phyloP scores from a whole-genome alignment of 2,113 vertebrate species.

The Platycercus adscitus region DNA sequence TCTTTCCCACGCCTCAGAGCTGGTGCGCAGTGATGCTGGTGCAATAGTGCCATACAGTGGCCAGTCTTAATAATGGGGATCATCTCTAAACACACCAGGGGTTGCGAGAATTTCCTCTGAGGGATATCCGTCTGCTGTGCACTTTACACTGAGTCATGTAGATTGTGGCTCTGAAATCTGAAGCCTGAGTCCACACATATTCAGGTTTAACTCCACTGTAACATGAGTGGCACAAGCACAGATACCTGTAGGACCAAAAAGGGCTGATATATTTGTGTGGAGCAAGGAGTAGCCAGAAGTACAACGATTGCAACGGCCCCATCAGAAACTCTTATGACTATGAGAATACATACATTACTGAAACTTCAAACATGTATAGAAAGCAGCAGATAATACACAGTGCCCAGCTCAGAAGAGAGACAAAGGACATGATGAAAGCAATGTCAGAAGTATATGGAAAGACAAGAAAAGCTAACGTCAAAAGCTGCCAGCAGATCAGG shows the following conservation, averaged over 20 bases:
- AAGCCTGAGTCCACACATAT: neutral
- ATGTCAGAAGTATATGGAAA: neutral
- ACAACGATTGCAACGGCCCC: neutral
- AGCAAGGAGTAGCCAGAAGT: neutral
- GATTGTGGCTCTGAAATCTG: neutral
- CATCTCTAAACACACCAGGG: neutral
- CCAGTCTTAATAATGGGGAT: neutral
- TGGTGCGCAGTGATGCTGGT: neutral
- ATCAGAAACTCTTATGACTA: neutral
- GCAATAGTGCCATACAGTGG: constrained; percentile 42
- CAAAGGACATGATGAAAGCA: neutral
- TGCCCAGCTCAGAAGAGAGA: neutral
- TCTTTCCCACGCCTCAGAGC: neutral
- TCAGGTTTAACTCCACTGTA: neutral
- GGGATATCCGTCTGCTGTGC: neutral
- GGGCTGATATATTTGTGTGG: neutral
- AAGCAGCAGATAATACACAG: neutral
- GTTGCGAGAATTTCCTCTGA: neutral
- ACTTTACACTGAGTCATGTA: neutral
- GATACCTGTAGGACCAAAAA: neutral
- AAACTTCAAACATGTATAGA: neutral
- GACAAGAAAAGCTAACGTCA: neutral
- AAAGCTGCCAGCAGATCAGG: neutral
- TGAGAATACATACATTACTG: neutral
- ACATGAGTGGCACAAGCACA: accelerated